Conservation (phyloP, 2,888 invertebrate genomes). For the Drosophila ustulata region DNA sequence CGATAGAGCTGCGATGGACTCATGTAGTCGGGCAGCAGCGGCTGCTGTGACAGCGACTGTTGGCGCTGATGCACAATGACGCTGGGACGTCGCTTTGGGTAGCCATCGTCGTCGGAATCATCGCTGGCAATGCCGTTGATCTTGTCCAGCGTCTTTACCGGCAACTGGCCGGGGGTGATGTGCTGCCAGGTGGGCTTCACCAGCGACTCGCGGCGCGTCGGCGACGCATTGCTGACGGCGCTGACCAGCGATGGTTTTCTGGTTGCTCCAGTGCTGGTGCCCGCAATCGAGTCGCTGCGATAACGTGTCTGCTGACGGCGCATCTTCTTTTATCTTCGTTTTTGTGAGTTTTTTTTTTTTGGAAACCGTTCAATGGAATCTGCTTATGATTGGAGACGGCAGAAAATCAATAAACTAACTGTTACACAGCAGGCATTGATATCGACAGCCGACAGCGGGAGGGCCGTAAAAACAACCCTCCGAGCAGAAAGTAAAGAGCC, state of each 20-base stretch:
- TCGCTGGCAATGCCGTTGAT: slow-evolving; percentile 83
- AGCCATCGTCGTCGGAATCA: slow-evolving; percentile 79
- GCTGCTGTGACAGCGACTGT: slow-evolving; percentile 67
- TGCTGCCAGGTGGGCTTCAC: slow-evolving; percentile 85
- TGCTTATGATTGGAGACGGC: slow-evolving; percentile 21
- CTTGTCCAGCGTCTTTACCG: slow-evolving; percentile 83
- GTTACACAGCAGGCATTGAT: slow-evolving; percentile 32
- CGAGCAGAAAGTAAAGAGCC: background rate
- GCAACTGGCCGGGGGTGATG: slow-evolving; percentile 84
- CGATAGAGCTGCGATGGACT: slow-evolving; percentile 58
- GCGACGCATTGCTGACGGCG: slow-evolving; percentile 49
- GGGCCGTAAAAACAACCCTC: slow-evolving; percentile 40
- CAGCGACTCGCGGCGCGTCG: slow-evolving; percentile 83
- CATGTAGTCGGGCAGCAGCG: slow-evolving; percentile 63
- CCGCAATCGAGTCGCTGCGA: slow-evolving; percentile 72
- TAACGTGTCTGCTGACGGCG: slow-evolving; percentile 76
- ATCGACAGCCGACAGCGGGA: slow-evolving; percentile 31
- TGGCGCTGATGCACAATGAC: slow-evolving; percentile 77
- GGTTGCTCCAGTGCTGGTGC: slow-evolving; percentile 45
- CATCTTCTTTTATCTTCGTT: slow-evolving; percentile 46
- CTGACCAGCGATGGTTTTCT: slow-evolving; percentile 63
- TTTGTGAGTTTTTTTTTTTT: too few relatives aligned
- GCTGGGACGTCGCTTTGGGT: slow-evolving; percentile 77
- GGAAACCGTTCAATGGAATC: slow-evolving; percentile 21
- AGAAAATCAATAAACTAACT: slow-evolving; percentile 58